Conservation (phyloP, 2,797 vertebrate species). For the Microctenopoma stevenorrisi region DNA sequence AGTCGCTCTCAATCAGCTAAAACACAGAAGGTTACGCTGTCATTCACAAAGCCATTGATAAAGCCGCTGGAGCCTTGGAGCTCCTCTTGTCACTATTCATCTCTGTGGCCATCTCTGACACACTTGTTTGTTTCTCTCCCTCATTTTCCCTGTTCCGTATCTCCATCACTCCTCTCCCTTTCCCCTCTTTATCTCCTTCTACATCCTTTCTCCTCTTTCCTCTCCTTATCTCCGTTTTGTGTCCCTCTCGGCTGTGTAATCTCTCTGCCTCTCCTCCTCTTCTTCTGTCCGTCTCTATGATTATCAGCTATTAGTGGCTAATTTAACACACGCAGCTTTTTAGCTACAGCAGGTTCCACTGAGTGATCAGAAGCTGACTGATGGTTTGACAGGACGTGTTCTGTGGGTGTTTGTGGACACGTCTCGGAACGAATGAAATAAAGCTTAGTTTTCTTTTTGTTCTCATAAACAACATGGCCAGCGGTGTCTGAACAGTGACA, state of each 20-base stretch:
- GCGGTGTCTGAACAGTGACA: not conserved
- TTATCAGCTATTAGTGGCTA: slow-evolving; percentile 64
- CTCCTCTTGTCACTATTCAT: slow-evolving; percentile 80
- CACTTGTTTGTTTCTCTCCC: slow-evolving; percentile 74
- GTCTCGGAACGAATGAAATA: not conserved
- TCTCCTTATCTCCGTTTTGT: not conserved
- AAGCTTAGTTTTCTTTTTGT: not conserved
- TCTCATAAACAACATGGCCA: slow-evolving; percentile 1
- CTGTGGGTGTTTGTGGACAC: not conserved
- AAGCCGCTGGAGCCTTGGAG: slow-evolving; percentile 68
- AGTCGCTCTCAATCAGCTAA: slow-evolving; percentile 80
- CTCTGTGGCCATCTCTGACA: slow-evolving; percentile 76
- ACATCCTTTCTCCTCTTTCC: not conserved
- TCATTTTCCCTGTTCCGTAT: slow-evolving; percentile 69
- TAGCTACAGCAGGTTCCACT: not conserved
- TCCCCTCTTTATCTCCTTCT: slow-evolving; percentile 57
- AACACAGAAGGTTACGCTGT: slow-evolving; percentile 80
- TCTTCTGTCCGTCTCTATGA: slow-evolving; percentile 51
- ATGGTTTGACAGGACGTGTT: not conserved
- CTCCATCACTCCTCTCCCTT: slow-evolving; percentile 75
- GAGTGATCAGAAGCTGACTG: not conserved
- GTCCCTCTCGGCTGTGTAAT: slow-evolving; percentile 19
- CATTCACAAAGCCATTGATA: slow-evolving; percentile 77
- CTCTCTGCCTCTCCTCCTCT: slow-evolving; percentile 30
- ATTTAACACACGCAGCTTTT: slow-evolving; percentile 48